A percentile compares a stretch with the other conserved stretches of the same genome.
Conservation (phyloP, 2,888 invertebrate genomes). For the Micropterix aruncella region DNA sequence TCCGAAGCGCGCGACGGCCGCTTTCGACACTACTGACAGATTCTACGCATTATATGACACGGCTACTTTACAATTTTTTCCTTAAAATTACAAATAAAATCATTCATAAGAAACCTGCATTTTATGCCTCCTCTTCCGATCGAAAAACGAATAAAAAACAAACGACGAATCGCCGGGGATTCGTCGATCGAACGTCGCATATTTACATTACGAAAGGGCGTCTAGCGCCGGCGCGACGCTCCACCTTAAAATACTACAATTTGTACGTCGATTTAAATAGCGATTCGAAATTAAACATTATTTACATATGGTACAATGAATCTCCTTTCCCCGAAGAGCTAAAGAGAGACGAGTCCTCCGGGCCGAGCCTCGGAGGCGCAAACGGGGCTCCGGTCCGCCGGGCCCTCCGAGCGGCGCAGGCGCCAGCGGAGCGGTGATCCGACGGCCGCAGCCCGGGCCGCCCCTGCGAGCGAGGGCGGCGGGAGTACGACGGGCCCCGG, state of each 20-base stretch:
- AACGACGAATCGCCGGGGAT: neutral
- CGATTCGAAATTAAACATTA: neutral
- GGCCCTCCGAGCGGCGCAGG: constrained; percentile 2
- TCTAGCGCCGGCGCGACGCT: no score
- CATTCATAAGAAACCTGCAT: neutral
- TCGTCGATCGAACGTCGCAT: neutral
- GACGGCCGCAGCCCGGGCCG: constrained; percentile 11
- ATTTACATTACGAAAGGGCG: no score
- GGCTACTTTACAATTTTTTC: neutral
- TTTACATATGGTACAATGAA: neutral
- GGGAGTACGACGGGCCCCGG: no score
- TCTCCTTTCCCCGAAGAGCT: neutral
- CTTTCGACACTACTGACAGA: neutral
- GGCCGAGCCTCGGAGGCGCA: no score
- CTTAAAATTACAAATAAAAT: no score
- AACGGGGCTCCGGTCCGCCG: constrained; percentile 4
- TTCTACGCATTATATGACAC: neutral
- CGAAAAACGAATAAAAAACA: neutral
- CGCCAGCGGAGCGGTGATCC: constrained; percentile 3
- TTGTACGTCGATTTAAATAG: neutral
- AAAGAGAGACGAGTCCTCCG: neutral
- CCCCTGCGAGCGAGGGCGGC: constrained; percentile 23
- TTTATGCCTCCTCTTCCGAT: neutral
- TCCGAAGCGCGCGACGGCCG: no score
- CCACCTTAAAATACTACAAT: neutral